These are phyloP conservation scores for Spinus pinus DNA, from an alignment of 2,797 vertebrate genomes.

Conservation along the genomic window DNA sequence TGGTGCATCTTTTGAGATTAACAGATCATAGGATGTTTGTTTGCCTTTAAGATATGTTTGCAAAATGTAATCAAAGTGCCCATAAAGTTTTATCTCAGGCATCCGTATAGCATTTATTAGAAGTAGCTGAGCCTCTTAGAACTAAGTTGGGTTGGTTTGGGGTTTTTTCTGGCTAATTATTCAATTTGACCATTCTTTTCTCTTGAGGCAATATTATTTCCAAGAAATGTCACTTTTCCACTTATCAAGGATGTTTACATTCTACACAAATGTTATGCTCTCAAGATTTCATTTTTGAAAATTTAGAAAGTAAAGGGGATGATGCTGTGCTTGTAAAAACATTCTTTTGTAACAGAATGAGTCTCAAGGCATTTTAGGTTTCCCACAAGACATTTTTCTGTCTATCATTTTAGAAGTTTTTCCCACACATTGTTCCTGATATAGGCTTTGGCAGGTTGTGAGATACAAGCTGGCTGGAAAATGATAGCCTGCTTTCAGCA, in stretches of 20 bases:
- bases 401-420: slow-evolving; percentile 38
- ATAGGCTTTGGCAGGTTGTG: background rate
- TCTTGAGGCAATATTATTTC: background rate
- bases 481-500: slow-evolving; percentile 23
- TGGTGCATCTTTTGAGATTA: background rate
- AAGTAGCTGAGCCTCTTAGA: background rate
- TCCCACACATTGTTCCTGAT: slow-evolving; percentile 26
- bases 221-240: background rate
- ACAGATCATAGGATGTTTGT: background rate
- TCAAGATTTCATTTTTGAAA: slow-evolving; percentile 15
- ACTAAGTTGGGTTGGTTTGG: background rate
- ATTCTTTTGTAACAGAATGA: slow-evolving; percentile 14
- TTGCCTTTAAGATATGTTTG: background rate
- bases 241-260: slow-evolving; percentile 19
- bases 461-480: slow-evolving; percentile 21
- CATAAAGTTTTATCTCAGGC: background rate
- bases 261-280: background rate
- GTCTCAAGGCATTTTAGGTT: slow-evolving; percentile 24
- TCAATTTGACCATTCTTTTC: background rate
- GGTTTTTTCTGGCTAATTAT: background rate
- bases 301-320: slow-evolving; percentile 14
- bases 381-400: slow-evolving; percentile 33
- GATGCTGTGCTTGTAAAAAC: slow-evolving; percentile 1
- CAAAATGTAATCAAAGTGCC: background rate
- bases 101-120: background rate